phyloP scores from a whole-genome alignment of 2,888 invertebrate species.

The Halictus quadricinctus region DNA sequence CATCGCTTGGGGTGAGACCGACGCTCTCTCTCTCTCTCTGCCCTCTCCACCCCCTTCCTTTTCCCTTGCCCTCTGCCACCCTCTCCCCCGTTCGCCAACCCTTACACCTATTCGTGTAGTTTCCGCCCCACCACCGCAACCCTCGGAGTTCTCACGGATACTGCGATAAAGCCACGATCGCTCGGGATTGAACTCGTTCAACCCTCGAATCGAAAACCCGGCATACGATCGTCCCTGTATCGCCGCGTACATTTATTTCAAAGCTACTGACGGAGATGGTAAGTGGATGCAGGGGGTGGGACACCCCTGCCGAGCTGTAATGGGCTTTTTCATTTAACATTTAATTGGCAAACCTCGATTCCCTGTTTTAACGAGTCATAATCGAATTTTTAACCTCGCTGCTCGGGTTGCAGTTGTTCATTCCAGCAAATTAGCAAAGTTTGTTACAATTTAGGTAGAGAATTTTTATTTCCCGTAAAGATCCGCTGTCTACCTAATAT shows the following conservation, averaged over 20 bases:
- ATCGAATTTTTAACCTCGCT: not conserved
- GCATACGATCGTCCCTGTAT: constrained; percentile 51
- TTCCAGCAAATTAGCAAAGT: not conserved
- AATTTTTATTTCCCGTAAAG: not conserved
- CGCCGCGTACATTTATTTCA: constrained; percentile 50
- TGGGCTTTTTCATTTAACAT: constrained; percentile 2
- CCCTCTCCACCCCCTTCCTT: not conserved
- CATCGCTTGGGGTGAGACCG: constrained; percentile 63
- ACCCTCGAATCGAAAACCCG: constrained; percentile 79
- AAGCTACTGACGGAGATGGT: constrained; percentile 9
- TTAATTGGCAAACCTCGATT: constrained; percentile 38
- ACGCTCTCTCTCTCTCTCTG: constrained; percentile 20
- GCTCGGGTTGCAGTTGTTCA: not conserved
- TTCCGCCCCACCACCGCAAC: constrained; percentile 43
- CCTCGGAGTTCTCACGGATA: constrained; percentile 67
- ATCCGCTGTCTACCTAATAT: not conserved
- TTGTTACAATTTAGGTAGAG: not conserved
- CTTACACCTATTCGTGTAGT: constrained; percentile 46
- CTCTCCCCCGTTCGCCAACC: constrained; percentile 25
- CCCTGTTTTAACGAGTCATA: not conserved
- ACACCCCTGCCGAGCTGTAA: not conserved
- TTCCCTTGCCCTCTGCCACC: not conserved
- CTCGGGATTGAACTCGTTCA: constrained; percentile 81
- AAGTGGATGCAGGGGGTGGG: not conserved
- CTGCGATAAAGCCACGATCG: constrained; percentile 73